phyloP scores from a whole-genome alignment of 2,113 vertebrate species.

The Ictalurus furcatus region DNA sequence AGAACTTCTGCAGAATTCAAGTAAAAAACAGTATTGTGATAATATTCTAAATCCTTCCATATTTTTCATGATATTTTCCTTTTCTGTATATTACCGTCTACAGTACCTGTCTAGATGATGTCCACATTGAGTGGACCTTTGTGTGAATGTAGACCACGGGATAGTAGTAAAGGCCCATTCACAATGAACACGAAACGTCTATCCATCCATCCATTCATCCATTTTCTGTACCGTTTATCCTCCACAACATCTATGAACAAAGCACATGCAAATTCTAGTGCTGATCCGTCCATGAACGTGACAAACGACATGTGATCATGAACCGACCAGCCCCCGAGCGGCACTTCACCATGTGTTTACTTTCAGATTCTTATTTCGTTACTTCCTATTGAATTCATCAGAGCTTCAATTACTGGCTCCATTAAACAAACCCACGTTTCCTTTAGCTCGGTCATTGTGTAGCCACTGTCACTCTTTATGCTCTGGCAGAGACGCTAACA shows the following conservation, averaged over 20 bases:
- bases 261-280: not conserved
- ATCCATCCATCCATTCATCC: too few relatives aligned
- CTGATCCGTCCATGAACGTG: not conserved
- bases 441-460: not conserved
- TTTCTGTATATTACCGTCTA: not conserved
- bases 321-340: not conserved
- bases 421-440: not conserved
- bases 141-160: not conserved
- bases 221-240: too few relatives aligned
- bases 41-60: not conserved
- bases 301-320: not conserved
- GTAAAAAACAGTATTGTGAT: not conserved
- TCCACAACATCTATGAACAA: not conserved
- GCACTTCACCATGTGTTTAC: not conserved
- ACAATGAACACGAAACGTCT: not conserved
- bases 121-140: not conserved
- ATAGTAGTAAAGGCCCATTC: not conserved
- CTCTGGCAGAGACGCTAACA: not conserved
- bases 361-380: not conserved
- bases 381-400: not conserved
- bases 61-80: not conserved
- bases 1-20: too few relatives aligned
- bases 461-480: not conserved
- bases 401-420: not conserved
- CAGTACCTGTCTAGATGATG: not conserved